These are phyloP conservation scores for Dufourea novaeangliae DNA, from an alignment of 1,140 invertebrate species.

Conservation along the genomic window DNA sequence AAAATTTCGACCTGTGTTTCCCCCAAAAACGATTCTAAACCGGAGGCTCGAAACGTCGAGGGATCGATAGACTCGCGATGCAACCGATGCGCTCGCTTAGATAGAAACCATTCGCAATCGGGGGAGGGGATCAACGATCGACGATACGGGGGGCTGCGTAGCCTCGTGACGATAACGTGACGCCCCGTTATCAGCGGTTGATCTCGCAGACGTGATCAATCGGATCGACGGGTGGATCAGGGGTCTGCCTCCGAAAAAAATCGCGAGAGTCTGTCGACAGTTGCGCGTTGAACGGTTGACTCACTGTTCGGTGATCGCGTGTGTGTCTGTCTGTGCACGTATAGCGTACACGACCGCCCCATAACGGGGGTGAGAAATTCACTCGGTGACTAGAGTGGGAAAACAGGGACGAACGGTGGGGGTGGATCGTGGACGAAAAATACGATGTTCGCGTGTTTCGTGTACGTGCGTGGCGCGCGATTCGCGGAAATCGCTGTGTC, in stretches of 20 bases:
- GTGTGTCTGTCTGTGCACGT: neutral
- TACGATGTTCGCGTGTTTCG: neutral
- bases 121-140: slow-evolving; percentile 16
- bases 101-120: slow-evolving; percentile 21
- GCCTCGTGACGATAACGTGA: slow-evolving; percentile 35
- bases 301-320: neutral
- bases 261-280: slow-evolving; percentile 1
- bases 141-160: neutral
- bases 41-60: too few species aligned
- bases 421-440: too few species aligned
- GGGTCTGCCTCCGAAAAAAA: slow-evolving; percentile 25
- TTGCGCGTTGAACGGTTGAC: slow-evolving; percentile 10
- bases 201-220: slow-evolving; percentile 26
- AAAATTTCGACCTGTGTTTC: too few species aligned
- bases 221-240: slow-evolving; percentile 14
- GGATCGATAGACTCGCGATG: slow-evolving; percentile 17
- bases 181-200: neutral
- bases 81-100: slow-evolving; percentile 11
- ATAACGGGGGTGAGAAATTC: too few species aligned
- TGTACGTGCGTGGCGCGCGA: too few species aligned
- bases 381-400: too few species aligned
- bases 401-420: too few species aligned
- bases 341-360: neutral
- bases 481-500: neutral
- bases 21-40: too few species aligned